phyloP scores from a whole-genome alignment of 2,113 vertebrate genomes.

The Coptodon bakossiorum region DNA sequence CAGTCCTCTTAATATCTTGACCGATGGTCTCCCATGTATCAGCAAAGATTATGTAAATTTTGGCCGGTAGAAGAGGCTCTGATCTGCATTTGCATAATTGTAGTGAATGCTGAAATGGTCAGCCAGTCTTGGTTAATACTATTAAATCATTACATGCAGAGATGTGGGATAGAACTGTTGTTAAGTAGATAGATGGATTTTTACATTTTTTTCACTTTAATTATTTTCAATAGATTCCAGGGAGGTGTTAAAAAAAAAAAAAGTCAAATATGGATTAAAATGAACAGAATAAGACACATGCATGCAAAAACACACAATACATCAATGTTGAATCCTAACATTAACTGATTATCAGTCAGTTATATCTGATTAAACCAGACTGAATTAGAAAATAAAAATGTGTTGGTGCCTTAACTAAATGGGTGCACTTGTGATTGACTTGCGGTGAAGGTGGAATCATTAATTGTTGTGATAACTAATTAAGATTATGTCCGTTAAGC shows the following conservation, averaged over 20 bases:
- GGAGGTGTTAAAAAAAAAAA: not conserved
- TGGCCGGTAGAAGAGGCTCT: not conserved
- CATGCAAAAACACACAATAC: not conserved
- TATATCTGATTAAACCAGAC: not conserved
- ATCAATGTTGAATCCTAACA: not conserved
- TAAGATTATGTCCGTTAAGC: constrained; percentile 59
- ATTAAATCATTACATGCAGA: not conserved
- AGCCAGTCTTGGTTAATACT: constrained; percentile 1
- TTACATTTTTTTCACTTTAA: not conserved
- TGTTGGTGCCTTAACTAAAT: not conserved
- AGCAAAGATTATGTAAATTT: constrained; percentile 49
- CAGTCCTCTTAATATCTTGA: constrained; percentile 16
- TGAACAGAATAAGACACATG: not conserved
- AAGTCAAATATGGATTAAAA: not conserved
- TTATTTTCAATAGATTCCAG: not conserved
- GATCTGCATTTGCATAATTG: constrained; percentile 37
- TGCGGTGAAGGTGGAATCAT: accelerated
- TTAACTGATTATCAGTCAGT: not conserved
- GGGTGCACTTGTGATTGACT: not conserved
- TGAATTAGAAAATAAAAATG: not conserved
- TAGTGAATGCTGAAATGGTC: not conserved
- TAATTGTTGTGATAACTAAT: not conserved
- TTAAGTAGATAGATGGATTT: not conserved
- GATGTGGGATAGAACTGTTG: not conserved
- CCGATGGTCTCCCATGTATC: not conserved